phyloP scores from a whole-genome alignment of 1,140 invertebrate genomes.

The Drosophila repletoides region DNA sequence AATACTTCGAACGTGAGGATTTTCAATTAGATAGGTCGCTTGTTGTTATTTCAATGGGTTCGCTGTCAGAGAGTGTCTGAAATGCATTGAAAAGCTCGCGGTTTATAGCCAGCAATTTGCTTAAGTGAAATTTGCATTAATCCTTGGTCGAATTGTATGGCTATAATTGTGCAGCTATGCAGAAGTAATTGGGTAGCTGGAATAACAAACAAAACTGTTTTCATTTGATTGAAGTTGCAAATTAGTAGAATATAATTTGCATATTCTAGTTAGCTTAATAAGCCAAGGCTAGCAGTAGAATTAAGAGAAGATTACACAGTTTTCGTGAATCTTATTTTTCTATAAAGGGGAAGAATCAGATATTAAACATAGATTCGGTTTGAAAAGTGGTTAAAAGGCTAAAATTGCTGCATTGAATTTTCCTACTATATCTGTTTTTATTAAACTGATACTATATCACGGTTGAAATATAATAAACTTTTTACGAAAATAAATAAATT shows the following conservation, averaged over 20 bases:
- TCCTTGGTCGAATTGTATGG: constrained; percentile 18
- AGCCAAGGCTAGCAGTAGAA: too few species aligned
- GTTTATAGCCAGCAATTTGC: constrained; percentile 72
- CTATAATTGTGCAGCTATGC: constrained; percentile 50
- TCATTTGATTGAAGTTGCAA: constrained; percentile 20
- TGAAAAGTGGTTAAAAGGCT: too few species aligned
- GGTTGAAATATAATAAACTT: too few species aligned
- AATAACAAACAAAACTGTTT: constrained; percentile 53
- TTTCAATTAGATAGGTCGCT: constrained; percentile 74
- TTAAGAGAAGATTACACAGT: too few species aligned
- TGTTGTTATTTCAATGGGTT: constrained; percentile 42
- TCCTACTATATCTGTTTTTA: too few species aligned
- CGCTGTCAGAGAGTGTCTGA: constrained; percentile 1
- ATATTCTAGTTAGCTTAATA: constrained; percentile 16
- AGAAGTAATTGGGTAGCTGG: constrained; percentile 43
- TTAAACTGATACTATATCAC: too few species aligned
- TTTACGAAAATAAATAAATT: too few species aligned
- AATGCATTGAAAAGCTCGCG: constrained; percentile 48
- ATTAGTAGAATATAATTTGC: constrained; percentile 18
- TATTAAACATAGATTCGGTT: too few species aligned
- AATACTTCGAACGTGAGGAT: constrained; percentile 60
- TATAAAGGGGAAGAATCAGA: too few species aligned
- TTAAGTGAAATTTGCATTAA: constrained; percentile 75
- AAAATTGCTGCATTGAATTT: too few species aligned
- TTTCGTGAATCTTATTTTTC: too few species aligned